Conservation (phyloP, 2,888 invertebrate species). For the Anticlea derivata region DNA sequence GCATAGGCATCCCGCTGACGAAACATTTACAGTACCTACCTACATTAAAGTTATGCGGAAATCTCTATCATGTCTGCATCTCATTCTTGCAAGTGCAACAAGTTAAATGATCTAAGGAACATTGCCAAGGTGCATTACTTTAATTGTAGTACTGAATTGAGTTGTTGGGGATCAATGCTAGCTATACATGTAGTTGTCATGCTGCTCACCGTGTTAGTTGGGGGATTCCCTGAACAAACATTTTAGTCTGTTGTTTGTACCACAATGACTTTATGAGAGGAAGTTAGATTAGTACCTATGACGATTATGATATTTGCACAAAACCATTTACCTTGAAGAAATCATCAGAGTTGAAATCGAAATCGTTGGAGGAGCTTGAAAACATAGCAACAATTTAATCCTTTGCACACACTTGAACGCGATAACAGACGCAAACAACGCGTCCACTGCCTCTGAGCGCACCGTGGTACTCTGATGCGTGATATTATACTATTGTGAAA, state of each 20-base stretch:
- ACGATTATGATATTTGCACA: conserved; percentile 1
- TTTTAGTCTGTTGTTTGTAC: background rate
- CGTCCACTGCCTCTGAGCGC: conserved; percentile 10
- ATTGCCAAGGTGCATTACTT: too few species aligned
- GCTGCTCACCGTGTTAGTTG: too few species aligned
- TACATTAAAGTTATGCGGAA: too few species aligned
- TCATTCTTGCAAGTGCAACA: too few species aligned
- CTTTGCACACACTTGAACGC: conserved; percentile 24
- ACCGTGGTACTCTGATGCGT: conserved; percentile 3
- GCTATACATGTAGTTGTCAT: too few species aligned
- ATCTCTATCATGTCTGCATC: too few species aligned
- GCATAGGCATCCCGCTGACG: too few species aligned
- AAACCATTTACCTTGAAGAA: conserved; percentile 40
- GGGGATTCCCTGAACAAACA: too few species aligned
- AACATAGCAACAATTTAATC: conserved; percentile 39
- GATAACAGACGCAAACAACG: conserved; percentile 18
- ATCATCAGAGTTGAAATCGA: conserved; percentile 36
- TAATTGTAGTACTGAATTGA: too few species aligned
- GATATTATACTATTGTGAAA: conserved; percentile 3
- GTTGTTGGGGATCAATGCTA: too few species aligned
- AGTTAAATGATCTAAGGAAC: too few species aligned
- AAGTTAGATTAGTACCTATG: background rate
- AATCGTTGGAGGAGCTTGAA: conserved; percentile 23
- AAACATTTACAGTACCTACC: too few species aligned
- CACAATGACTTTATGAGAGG: background rate